phyloP scores from a whole-genome alignment of 2,888 invertebrate species.

The Lapara coniferarum region DNA sequence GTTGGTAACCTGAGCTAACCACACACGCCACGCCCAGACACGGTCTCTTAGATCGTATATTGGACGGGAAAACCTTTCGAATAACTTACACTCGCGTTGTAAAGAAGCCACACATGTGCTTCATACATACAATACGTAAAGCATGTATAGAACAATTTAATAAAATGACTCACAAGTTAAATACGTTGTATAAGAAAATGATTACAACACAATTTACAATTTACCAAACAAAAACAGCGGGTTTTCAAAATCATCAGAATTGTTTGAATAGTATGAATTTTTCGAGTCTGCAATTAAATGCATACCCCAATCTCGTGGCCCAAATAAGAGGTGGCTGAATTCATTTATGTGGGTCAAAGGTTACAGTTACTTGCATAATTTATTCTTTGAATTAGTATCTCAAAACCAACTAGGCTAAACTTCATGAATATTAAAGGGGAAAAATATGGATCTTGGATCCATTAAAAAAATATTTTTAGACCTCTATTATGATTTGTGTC shows the following conservation, averaged over 20 bases:
- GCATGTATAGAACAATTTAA: background rate
- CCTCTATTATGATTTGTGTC: too few relatives aligned
- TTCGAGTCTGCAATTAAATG: constrained; percentile 47
- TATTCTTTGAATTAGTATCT: constrained; percentile 5
- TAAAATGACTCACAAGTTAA: background rate
- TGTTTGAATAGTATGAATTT: constrained; percentile 42
- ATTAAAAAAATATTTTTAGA: too few relatives aligned
- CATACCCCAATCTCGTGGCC: constrained; percentile 40
- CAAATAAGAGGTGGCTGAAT: constrained; percentile 41
- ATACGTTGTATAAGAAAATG: background rate
- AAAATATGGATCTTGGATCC: too few relatives aligned
- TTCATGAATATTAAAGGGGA: too few relatives aligned
- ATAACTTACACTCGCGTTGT: constrained; percentile 62
- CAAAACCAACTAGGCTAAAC: too few relatives aligned
- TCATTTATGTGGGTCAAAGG: constrained; percentile 47
- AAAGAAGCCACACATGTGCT: constrained; percentile 64
- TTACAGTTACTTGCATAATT: constrained; percentile 28
- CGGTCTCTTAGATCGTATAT: constrained; percentile 33
- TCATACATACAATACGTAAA: background rate
- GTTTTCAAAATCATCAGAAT: constrained; percentile 21
- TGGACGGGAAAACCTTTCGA: constrained; percentile 72
- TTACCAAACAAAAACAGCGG: background rate
- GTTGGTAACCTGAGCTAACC: constrained; percentile 50
- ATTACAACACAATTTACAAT: background rate
- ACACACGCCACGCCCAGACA: constrained; percentile 41